These are phyloP conservation scores for Taurulus bubalis DNA, from an alignment of 2,113 vertebrate species.

Conservation along the genomic window DNA sequence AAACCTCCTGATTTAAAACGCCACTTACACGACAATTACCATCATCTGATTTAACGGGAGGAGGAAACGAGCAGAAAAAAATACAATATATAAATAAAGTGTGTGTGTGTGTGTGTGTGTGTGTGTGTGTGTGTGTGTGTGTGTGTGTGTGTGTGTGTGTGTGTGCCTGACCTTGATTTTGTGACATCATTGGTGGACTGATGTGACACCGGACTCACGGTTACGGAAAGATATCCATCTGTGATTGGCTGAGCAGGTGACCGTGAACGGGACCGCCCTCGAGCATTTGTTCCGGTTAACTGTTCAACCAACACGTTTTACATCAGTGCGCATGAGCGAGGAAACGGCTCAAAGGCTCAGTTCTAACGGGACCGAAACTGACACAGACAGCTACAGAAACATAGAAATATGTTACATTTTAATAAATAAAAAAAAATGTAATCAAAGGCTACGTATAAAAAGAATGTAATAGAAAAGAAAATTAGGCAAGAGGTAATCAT, in stretches of 20 bases:
- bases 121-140: background rate
- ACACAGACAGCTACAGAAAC: background rate
- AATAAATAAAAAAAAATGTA: too few species aligned
- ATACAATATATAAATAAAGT: background rate
- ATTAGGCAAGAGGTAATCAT: too few species aligned
- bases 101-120: background rate
- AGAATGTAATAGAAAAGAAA: background rate
- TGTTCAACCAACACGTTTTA: background rate
- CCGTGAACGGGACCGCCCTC: background rate
- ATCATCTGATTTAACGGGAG: slow-evolving; percentile 94
- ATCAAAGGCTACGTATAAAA: too few species aligned
- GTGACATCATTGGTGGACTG: background rate
- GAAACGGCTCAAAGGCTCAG: too few species aligned
- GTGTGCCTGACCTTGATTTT: slow-evolving; percentile 25
- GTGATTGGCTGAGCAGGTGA: slow-evolving; percentile 41
- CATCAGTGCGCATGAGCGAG: background rate
- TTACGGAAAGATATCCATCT: background rate
- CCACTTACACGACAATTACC: slow-evolving; percentile 92
- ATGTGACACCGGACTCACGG: slow-evolving; percentile 4
- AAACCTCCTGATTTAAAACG: slow-evolving; percentile 91
- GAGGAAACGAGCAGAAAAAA: slow-evolving; percentile 77
- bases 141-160: background rate
- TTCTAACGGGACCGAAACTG: background rate
- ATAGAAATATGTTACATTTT: too few species aligned
- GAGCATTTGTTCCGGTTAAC: background rate